Percentiles rank a stretch among this genome's conserved stretches.
Conservation (phyloP, 2,888 invertebrate species). For the Melieria crassipennis region DNA sequence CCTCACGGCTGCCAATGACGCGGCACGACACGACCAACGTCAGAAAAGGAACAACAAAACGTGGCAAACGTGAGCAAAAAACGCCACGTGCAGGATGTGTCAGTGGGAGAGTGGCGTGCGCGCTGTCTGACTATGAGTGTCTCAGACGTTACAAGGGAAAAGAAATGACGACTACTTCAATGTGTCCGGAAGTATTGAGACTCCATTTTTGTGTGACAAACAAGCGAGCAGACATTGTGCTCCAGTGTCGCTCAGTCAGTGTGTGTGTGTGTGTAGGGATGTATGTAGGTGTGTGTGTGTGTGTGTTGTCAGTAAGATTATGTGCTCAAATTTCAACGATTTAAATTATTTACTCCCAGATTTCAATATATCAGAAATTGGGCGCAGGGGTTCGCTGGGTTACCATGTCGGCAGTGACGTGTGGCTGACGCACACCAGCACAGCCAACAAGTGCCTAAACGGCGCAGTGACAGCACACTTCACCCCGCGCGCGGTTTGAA, state of each 20-base stretch:
- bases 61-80: too few relatives aligned
- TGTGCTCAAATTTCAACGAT: conserved; percentile 45
- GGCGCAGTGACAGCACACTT: too few relatives aligned
- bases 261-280: conserved; percentile 2
- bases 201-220: conserved; percentile 4
- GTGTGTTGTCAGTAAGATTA: not conserved
- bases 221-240: too few relatives aligned
- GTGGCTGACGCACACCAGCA: not conserved
- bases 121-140: too few relatives aligned
- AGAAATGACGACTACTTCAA: too few relatives aligned
- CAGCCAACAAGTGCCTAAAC: too few relatives aligned
- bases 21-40: conserved; percentile 7
- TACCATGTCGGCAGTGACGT: conserved; percentile 1
- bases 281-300: not conserved
- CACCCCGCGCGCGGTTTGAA: too few relatives aligned
- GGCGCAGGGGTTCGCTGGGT: conserved; percentile 47
- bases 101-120: not conserved
- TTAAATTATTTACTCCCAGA: conserved; percentile 60
- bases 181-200: conserved; percentile 28
- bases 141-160: too few relatives aligned
- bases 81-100: too few relatives aligned
- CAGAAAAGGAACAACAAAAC: not conserved
- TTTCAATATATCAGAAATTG: conserved; percentile 59
- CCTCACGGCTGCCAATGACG: conserved; percentile 43
- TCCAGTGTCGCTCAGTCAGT: not conserved